Evolutionary conservation across 2,888 invertebrate species (phyloP).

Genomic region (Thelaira solivaga): DNA sequence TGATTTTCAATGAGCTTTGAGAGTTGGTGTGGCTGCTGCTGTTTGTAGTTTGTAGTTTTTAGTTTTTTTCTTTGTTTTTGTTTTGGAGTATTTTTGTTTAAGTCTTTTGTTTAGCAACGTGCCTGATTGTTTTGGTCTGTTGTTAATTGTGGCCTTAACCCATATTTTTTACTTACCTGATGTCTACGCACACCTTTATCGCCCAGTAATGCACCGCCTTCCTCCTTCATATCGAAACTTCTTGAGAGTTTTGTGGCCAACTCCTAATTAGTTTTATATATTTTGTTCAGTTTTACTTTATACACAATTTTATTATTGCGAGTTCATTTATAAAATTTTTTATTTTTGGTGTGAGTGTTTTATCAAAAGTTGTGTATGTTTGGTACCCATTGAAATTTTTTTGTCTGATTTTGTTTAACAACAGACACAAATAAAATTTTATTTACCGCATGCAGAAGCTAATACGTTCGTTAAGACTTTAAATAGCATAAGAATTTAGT

Average conservation of each 20-base stretch:
- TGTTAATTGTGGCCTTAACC: constrained; percentile 5
- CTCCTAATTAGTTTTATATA: constrained; percentile 80
- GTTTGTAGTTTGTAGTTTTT: background rate
- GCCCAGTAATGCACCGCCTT: constrained; percentile 84
- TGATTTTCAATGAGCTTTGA: constrained; percentile 32
- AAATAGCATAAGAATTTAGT: no score
- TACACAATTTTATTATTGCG: constrained; percentile 56
- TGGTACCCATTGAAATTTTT: no score
- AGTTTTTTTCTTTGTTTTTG: background rate
- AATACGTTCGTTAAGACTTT: no score
- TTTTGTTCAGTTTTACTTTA: constrained; percentile 58
- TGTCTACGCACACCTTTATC: constrained; percentile 84
- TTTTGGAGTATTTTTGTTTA: constrained; percentile 26
- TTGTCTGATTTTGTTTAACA: no score
- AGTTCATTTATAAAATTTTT: constrained; percentile 38
- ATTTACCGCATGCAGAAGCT: no score
- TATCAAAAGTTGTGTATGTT: no score
- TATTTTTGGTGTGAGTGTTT: no score
- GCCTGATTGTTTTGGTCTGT: constrained; percentile 21
- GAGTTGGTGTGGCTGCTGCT: background rate
- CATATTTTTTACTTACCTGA: constrained; percentile 75
- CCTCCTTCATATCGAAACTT: constrained; percentile 93
- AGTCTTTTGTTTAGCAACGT: background rate
- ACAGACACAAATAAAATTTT: no score
- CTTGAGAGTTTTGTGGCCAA: constrained; percentile 90